A percentile compares a stretch with the other conserved stretches of the same genome.
phyloP scores from a whole-genome alignment of 2,888 invertebrate genomes.

The Ennomos quercinarius region DNA sequence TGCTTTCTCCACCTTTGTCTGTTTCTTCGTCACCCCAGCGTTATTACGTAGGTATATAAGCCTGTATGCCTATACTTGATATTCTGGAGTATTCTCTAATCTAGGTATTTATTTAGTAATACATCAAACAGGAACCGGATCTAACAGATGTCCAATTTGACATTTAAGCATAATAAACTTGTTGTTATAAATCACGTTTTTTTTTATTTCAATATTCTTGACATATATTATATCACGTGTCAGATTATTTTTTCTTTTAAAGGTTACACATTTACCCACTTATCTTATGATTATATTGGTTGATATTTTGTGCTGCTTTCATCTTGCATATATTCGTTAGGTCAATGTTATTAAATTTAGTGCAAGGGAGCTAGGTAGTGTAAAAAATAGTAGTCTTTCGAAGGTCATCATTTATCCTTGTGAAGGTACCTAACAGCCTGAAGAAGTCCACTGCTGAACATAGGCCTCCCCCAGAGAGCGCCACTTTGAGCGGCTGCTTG shows the following conservation, averaged over 20 bases:
- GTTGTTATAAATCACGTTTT: constrained; percentile 13
- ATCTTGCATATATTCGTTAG: constrained; percentile 46
- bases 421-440: constrained; percentile 49
- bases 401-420: constrained; percentile 60
- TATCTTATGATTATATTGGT: too few relatives aligned
- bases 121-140: constrained; percentile 17
- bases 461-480: too few relatives aligned
- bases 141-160: constrained; percentile 19
- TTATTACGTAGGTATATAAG: neutral
- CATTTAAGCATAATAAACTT: constrained; percentile 10
- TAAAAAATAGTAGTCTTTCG: constrained; percentile 52
- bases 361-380: constrained; percentile 44
- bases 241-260: too few relatives aligned
- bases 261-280: too few relatives aligned
- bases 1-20: too few relatives aligned
- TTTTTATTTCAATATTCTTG: neutral
- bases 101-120: constrained; percentile 1
- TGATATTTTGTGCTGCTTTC: constrained; percentile 6
- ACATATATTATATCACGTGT: too few relatives aligned
- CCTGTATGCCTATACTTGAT: neutral
- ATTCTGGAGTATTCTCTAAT: too few relatives aligned
- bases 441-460: too few relatives aligned
- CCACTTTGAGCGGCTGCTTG: too few relatives aligned
- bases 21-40: too few relatives aligned
- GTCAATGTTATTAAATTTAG: constrained; percentile 52